Percentiles rank a stretch among this genome's conserved stretches.
Conservation (phyloP, 2,797 vertebrate species). For the Geotria australis region DNA sequence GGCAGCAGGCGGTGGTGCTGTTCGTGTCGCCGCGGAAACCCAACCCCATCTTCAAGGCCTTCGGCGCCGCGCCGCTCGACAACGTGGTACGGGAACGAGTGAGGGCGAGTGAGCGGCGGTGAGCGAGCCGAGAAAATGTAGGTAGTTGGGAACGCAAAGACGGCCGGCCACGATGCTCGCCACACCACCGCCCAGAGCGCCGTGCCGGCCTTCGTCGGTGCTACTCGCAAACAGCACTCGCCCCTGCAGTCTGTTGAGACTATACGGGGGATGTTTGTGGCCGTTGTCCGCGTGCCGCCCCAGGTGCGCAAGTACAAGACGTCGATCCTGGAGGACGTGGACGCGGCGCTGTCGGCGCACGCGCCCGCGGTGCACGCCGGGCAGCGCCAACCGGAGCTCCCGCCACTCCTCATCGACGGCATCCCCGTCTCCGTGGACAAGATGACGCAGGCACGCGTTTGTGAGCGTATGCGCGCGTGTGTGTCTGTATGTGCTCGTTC, state of each 20-base stretch:
- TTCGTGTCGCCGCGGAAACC: slow-evolving; percentile 94
- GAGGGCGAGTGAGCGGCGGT: too few species aligned
- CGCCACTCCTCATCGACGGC: slow-evolving; percentile 79
- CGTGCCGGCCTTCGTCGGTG: too few species aligned
- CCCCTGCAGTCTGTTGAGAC: too few species aligned
- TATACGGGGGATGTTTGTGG: too few species aligned
- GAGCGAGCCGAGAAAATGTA: too few species aligned
- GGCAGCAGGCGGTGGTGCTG: slow-evolving; percentile 86
- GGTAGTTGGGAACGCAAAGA: too few species aligned
- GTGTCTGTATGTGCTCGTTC: too few species aligned
- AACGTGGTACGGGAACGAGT: slow-evolving; percentile 41
- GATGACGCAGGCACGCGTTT: slow-evolving; percentile 64
- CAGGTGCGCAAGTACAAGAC: slow-evolving; percentile 93
- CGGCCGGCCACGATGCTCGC: too few species aligned
- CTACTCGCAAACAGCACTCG: too few species aligned
- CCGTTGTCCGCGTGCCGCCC: slow-evolving; percentile 7
- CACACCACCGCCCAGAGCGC: too few species aligned
- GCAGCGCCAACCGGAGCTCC: slow-evolving; percentile 39
- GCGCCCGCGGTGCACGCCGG: slow-evolving; percentile 58
- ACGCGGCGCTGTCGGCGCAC: slow-evolving; percentile 69
- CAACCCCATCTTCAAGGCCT: slow-evolving; percentile 85
- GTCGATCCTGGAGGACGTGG: slow-evolving; percentile 86
- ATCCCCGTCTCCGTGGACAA: slow-evolving; percentile 97
- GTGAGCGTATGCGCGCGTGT: too few species aligned
- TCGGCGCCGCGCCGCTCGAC: slow-evolving; percentile 79